Evolutionary conservation across 2,888 invertebrate species (phyloP).

Genomic region (Gastracanthus pulcherrimus): DNA sequence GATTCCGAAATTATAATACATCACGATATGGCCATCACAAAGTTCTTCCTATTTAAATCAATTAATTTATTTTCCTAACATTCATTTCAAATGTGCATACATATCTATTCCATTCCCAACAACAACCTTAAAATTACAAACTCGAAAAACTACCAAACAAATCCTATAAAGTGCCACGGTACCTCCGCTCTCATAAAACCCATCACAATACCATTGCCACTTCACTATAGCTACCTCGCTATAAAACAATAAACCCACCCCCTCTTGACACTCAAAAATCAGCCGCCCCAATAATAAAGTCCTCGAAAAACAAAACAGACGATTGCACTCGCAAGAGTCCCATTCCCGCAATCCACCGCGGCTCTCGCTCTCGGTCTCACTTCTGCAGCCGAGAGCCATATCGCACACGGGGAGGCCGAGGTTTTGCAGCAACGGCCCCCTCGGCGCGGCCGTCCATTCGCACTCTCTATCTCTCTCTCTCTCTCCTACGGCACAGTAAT

Average conservation of each 20-base stretch:
- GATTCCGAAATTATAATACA: too few relatives aligned
- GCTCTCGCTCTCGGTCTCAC: too few relatives aligned
- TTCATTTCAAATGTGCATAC: not conserved
- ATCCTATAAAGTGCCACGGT: not conserved
- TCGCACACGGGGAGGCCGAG: constrained; percentile 8
- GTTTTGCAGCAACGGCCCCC: constrained; percentile 68
- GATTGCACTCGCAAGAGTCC: not conserved
- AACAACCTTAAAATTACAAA: too few relatives aligned
- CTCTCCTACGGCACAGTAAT: constrained; percentile 64
- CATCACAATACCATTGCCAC: not conserved
- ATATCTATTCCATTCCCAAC: too few relatives aligned
- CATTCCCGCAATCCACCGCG: too few relatives aligned
- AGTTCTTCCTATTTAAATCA: too few relatives aligned
- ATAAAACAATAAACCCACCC: constrained; percentile 38
- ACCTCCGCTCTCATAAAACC: not conserved
- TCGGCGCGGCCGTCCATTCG: constrained; percentile 70
- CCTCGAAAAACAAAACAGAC: not conserved
- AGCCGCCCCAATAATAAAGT: not conserved
- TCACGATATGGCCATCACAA: too few relatives aligned
- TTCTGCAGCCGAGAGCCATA: too few relatives aligned
- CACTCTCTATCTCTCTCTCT: too few relatives aligned
- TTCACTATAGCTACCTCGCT: not conserved
- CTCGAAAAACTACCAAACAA: not conserved
- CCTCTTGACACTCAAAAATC: too few relatives aligned
- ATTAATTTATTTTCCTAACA: not conserved